phyloP scores from a whole-genome alignment of 1,140 invertebrate genomes.

The Achroia grisella region DNA sequence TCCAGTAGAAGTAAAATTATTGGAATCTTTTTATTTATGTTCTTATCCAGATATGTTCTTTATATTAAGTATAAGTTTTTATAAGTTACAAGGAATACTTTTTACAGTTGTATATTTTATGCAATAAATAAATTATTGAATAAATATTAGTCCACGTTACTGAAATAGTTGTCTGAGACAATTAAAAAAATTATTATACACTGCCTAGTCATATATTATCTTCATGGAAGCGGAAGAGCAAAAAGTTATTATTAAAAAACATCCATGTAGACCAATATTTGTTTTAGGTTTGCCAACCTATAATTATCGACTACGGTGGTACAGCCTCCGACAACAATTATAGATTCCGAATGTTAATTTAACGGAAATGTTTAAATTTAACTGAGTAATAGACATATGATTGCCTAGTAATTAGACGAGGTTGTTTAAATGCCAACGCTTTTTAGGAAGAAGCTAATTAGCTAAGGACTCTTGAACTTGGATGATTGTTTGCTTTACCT shows the following conservation, averaged over 20 bases:
- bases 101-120: too few relatives aligned
- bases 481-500: background rate
- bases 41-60: too few relatives aligned
- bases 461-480: background rate
- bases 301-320: conserved; percentile 33
- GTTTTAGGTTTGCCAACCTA: conserved; percentile 20
- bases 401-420: conserved; percentile 8
- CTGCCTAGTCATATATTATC: too few relatives aligned
- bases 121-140: too few relatives aligned
- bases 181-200: too few relatives aligned
- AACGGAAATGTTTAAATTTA: conserved; percentile 10
- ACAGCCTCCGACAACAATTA: conserved; percentile 10
- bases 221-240: too few relatives aligned
- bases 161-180: too few relatives aligned
- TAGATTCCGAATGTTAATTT: conserved; percentile 8
- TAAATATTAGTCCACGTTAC: too few relatives aligned
- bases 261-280: conserved; percentile 25
- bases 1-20: too few relatives aligned
- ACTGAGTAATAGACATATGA: conserved; percentile 4
- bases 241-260: conserved; percentile 17
- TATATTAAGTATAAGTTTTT: too few relatives aligned
- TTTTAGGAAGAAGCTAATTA: conserved; percentile 6
- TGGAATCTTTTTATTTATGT: too few relatives aligned
- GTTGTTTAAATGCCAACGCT: background rate
- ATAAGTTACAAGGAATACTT: too few relatives aligned